These are phyloP conservation scores for Daphoenositta chrysoptera DNA, from an alignment of 2,113 vertebrate species.

Conservation along the genomic window DNA sequence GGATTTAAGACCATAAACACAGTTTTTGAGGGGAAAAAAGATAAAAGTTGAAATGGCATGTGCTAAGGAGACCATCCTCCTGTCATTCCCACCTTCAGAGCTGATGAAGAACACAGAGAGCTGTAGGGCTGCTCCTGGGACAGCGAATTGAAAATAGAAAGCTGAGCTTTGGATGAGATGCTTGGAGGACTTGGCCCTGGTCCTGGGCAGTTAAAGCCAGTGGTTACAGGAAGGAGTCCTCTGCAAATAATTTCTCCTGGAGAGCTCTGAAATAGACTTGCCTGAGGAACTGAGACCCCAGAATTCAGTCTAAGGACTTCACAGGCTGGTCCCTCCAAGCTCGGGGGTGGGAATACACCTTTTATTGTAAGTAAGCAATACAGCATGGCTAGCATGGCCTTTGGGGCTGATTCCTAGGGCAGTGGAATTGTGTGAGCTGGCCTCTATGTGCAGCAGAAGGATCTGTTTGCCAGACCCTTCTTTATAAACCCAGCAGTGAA, in stretches of 20 bases:
- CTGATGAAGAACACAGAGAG: not conserved
- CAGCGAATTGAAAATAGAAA: not conserved
- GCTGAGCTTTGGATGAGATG: not conserved
- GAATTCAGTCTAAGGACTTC: not conserved
- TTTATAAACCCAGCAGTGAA: not conserved
- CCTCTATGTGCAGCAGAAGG: not conserved
- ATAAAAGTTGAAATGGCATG: not conserved
- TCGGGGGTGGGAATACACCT: not conserved
- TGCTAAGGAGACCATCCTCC: not conserved
- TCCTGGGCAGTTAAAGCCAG: not conserved
- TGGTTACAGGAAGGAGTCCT: not conserved
- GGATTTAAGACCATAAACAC: not conserved
- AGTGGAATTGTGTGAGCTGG: not conserved
- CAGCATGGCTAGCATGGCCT: not conserved
- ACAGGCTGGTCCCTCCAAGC: rapidly evolving
- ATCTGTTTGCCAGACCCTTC: not conserved
- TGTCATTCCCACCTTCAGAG: not conserved
- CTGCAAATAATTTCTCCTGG: not conserved
- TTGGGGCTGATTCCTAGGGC: not conserved
- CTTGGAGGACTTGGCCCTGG: not conserved
- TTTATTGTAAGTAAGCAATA: rapidly evolving
- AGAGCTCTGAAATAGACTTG: not conserved
- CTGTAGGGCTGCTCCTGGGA: not conserved
- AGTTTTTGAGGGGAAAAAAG: not conserved
- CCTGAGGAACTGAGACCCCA: not conserved